These are phyloP conservation scores for Tretioscincus oriximinensis DNA, from an alignment of 2,113 vertebrate genomes.

Conservation along the genomic window DNA sequence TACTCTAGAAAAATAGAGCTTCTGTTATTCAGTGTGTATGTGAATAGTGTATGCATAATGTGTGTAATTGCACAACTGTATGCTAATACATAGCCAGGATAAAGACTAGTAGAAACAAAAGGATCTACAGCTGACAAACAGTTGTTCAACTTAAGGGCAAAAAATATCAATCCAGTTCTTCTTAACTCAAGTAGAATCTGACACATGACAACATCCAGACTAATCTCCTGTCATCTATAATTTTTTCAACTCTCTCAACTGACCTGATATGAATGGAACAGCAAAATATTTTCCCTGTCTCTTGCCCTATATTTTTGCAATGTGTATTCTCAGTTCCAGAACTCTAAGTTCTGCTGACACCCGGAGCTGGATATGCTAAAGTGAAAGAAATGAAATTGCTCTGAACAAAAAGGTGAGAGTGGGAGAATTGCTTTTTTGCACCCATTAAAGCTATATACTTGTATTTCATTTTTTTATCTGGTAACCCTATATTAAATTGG, in stretches of 20 bases:
- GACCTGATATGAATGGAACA: neutral
- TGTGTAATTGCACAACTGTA: neutral
- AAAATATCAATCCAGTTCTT: neutral
- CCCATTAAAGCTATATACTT: no score
- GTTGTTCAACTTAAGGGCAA: neutral
- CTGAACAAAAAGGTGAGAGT: no score
- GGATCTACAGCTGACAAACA: neutral
- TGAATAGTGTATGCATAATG: no score
- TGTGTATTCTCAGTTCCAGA: neutral
- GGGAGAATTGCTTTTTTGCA: no score
- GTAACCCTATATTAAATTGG: no score
- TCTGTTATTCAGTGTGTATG: no score
- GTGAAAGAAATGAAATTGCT: neutral
- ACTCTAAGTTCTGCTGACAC: neutral
- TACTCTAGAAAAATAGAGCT: no score
- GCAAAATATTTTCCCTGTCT: neutral
- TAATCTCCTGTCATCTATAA: slow-evolving; percentile 1
- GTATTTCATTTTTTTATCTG: no score
- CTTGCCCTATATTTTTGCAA: neutral
- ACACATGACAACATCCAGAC: neutral
- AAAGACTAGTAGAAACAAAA: neutral
- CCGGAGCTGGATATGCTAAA: neutral
- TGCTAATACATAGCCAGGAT: neutral
- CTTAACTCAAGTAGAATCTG: neutral
- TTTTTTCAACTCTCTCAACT: neutral